phyloP scores from a whole-genome alignment of 2,113 vertebrate genomes.

The Eubucco bourcierii region DNA sequence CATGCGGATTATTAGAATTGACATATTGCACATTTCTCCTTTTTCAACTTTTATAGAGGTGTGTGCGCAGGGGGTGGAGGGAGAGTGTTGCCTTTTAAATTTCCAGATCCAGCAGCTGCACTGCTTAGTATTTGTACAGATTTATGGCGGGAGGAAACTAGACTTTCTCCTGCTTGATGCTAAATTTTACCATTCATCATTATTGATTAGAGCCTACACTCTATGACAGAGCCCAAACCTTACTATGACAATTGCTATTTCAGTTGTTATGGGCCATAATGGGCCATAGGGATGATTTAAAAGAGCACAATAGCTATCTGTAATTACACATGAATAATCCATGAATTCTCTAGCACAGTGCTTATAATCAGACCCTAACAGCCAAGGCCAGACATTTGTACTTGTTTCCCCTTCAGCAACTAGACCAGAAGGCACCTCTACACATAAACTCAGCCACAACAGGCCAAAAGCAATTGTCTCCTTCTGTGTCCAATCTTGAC shows the following conservation, averaged over 20 bases:
- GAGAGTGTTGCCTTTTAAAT: conserved; percentile 71
- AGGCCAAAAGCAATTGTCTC: conserved; percentile 41
- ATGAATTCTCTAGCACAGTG: conserved; percentile 80
- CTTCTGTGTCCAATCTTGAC: conserved; percentile 2
- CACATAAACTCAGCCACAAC: conserved; percentile 39
- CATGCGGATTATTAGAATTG: conserved; percentile 85
- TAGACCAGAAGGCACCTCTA: conserved; percentile 64
- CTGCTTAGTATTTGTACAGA: conserved; percentile 81
- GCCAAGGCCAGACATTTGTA: conserved; percentile 73
- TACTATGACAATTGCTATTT: conserved; percentile 91
- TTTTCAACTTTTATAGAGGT: conserved; percentile 73
- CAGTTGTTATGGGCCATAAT: conserved; percentile 89
- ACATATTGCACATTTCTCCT: conserved; percentile 83
- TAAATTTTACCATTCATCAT: conserved; percentile 92
- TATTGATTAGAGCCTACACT: conserved; percentile 89
- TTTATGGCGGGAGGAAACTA: conserved; percentile 82
- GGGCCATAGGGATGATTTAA: conserved; percentile 88
- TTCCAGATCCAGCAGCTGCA: conserved; percentile 85
- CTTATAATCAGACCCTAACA: conserved; percentile 78
- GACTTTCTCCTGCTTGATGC: conserved; percentile 79
- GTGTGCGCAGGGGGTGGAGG: conserved; percentile 44
- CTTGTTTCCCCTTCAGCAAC: conserved; percentile 66
- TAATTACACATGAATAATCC: conserved; percentile 97
- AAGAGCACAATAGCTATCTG: conserved; percentile 92
- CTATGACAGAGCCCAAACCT: conserved; percentile 82